Evolutionary conservation across 2,797 vertebrate species (phyloP).

Genomic region (Acestrorhynchus altus): DNA sequence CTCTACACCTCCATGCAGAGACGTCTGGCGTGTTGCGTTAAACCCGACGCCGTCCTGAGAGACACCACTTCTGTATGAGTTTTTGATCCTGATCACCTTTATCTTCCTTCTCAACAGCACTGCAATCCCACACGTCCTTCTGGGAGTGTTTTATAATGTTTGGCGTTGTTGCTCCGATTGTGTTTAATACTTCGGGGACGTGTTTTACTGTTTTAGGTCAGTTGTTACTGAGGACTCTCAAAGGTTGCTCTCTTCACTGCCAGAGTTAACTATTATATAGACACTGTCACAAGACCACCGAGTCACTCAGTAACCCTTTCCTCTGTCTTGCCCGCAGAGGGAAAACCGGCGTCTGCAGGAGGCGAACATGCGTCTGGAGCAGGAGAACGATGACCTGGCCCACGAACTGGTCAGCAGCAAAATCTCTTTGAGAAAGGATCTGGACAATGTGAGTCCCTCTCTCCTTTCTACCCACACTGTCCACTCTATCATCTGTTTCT

Average conservation of each 20-base stretch:
- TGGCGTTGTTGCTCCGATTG: too few species aligned
- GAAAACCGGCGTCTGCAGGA: conserved; percentile 97
- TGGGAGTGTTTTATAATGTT: too few species aligned
- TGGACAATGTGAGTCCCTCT: conserved; percentile 89
- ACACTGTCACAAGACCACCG: conserved; percentile 44
- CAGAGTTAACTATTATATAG: conserved; percentile 59
- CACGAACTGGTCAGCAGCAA: conserved; percentile 99
- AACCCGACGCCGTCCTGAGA: too few species aligned
- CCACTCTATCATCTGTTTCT: neutral
- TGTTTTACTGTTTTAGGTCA: conserved; percentile 38
- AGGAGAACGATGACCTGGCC: conserved; percentile 97
- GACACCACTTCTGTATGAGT: too few species aligned
- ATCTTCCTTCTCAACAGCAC: too few species aligned
- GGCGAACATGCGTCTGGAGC: conserved; percentile 98
- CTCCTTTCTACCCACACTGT: neutral
- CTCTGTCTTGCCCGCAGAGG: conserved; percentile 74
- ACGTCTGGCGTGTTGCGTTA: too few species aligned
- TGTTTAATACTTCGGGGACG: conserved; percentile 31
- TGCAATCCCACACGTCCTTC: too few species aligned
- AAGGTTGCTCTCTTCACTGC: conserved; percentile 49
- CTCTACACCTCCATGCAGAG: too few species aligned
- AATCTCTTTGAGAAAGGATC: conserved; percentile 95
- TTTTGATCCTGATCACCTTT: too few species aligned
- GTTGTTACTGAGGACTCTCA: conserved; percentile 51
- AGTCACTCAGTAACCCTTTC: conserved; percentile 12